Conservation (phyloP, 30 jellyfish, hydroid and myxozoan genomes). For the Turritopsis rubra region DNA sequence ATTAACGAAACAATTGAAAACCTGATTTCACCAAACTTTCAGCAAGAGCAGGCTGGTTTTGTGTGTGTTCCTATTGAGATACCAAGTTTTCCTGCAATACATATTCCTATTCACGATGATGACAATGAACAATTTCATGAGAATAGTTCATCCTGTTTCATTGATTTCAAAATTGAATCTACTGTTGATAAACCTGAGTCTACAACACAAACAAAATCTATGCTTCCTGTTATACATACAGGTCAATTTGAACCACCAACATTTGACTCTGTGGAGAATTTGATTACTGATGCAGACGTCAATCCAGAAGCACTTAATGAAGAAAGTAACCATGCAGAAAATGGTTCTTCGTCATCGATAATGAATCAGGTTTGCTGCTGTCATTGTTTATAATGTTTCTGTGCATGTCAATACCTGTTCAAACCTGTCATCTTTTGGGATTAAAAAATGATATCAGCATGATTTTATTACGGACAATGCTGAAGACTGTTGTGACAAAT, state of each 20-base stretch:
- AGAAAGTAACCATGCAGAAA: neutral
- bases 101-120: neutral
- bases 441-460: no score
- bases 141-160: neutral
- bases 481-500: no score
- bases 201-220: neutral
- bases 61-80: neutral
- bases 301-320: neutral
- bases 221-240: neutral
- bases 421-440: neutral
- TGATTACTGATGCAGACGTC: neutral
- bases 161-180: conserved; percentile 6
- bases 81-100: conserved; percentile 2
- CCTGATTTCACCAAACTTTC: neutral
- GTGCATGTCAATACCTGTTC: neutral
- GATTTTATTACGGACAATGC: no score
- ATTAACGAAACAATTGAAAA: neutral
- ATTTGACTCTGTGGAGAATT: neutral
- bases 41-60: neutral
- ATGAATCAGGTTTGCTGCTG: neutral
- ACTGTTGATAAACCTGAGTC: neutral
- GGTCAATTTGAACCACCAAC: neutral
- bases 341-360: neutral
- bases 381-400: neutral
- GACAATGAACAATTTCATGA: conserved; percentile 8